These are phyloP conservation scores for Megaceryle alcyon DNA, from an alignment of 2,797 vertebrate genomes.

Conservation along the genomic window DNA sequence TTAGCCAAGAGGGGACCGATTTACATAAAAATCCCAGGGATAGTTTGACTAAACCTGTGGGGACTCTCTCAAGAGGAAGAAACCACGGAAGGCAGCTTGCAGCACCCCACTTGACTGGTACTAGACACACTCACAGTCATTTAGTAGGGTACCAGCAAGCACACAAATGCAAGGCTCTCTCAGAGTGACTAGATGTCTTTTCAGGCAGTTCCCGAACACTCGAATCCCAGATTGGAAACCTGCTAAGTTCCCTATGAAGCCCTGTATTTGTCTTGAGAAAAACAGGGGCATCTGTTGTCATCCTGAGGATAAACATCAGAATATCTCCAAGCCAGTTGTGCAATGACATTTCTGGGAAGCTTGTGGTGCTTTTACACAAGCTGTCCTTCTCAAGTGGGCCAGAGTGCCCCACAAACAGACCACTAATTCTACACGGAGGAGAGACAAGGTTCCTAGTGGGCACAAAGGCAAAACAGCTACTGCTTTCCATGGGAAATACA, in stretches of 20 bases:
- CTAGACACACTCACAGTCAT: no score
- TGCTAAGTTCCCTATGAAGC: background rate
- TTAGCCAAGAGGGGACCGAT: background rate
- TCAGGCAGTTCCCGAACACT: slow-evolving; percentile 22
- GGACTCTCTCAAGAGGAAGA: background rate
- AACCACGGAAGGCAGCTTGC: background rate
- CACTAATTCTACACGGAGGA: background rate
- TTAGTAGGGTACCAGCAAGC: background rate
- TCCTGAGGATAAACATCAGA: background rate
- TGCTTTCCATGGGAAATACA: background rate
- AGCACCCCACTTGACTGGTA: background rate
- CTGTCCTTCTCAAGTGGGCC: background rate
- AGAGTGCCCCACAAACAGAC: background rate
- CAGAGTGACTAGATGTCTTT: background rate
- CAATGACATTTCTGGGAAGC: slow-evolving; percentile 32
- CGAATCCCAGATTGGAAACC: slow-evolving; percentile 32
- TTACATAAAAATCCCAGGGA: background rate
- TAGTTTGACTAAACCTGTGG: background rate
- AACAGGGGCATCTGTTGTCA: background rate
- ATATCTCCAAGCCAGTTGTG: background rate
- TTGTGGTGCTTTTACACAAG: background rate
- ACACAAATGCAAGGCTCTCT: background rate
- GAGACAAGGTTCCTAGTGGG: background rate
- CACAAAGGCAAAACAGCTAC: background rate
- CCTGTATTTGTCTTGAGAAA: background rate